phyloP scores from a whole-genome alignment of 2,888 invertebrate species.

The Drosophila ezoana region DNA sequence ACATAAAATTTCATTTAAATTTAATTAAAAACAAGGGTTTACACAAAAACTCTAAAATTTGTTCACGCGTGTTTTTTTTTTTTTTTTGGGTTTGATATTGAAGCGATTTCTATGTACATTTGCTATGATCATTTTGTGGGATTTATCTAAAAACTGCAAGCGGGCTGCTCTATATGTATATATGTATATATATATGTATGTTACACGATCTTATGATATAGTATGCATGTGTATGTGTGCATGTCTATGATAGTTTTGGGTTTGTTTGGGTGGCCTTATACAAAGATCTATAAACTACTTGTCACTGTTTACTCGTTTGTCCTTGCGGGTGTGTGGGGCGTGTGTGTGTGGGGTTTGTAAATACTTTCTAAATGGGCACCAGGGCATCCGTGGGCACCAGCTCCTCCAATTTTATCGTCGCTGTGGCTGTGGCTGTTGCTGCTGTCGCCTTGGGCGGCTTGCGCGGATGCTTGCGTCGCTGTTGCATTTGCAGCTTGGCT shows the following conservation, averaged over 20 bases:
- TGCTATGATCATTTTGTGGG: slow-evolving; percentile 6
- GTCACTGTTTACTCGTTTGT: slow-evolving; percentile 80
- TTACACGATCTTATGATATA: slow-evolving; percentile 29
- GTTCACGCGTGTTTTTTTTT: slow-evolving; percentile 18
- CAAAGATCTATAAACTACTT: slow-evolving; percentile 64
- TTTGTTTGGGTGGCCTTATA: slow-evolving; percentile 23
- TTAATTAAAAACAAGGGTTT: no score
- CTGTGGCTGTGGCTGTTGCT: slow-evolving; percentile 1
- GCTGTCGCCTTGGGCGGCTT: slow-evolving; percentile 78
- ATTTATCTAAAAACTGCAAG: slow-evolving; percentile 20
- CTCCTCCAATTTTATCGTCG: slow-evolving; percentile 2
- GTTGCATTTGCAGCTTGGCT: slow-evolving; percentile 80
- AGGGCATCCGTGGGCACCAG: slow-evolving; percentile 65
- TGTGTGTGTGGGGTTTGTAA: slow-evolving; percentile 17
- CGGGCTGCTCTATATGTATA: slow-evolving; percentile 6
- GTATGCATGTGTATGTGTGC: slow-evolving; percentile 10
- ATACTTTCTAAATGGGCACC: slow-evolving; percentile 68
- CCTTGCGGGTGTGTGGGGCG: slow-evolving; percentile 34
- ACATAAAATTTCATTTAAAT: background rate
- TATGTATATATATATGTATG: slow-evolving; percentile 20
- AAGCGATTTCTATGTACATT: slow-evolving; percentile 53
- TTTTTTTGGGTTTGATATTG: slow-evolving; percentile 38
- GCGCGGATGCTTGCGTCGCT: slow-evolving; percentile 83
- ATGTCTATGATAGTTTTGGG: slow-evolving; percentile 4
- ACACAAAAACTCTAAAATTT: slow-evolving; percentile 23